Percentiles rank a stretch among this genome's conserved stretches.
phyloP scores from a whole-genome alignment of 2,797 vertebrate genomes.

The Bothrops alternatus region DNA sequence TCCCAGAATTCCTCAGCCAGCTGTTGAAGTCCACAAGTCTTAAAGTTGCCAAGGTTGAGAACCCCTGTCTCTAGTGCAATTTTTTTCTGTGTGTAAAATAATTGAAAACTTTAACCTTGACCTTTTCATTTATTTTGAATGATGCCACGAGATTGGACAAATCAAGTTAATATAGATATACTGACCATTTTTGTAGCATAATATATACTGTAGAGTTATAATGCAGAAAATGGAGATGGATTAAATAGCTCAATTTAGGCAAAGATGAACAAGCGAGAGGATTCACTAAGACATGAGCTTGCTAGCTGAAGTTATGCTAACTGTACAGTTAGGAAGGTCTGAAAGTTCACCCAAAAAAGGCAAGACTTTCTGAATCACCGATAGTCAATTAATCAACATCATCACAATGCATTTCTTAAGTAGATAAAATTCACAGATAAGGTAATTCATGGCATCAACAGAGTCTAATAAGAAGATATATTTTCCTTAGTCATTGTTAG shows the following conservation, averaged over 20 bases:
- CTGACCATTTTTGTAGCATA: not conserved
- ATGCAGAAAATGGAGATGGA: accelerated
- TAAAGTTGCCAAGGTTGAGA: too few relatives aligned
- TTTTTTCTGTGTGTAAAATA: not conserved
- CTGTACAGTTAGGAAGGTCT: not conserved
- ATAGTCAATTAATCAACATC: not conserved
- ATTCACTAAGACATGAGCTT: not conserved
- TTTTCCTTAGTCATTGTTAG: not conserved
- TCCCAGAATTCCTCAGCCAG: too few relatives aligned
- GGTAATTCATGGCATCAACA: not conserved
- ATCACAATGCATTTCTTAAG: not conserved
- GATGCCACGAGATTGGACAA: not conserved
- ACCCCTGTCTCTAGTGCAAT: not conserved
- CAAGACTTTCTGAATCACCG: constrained; percentile 2
- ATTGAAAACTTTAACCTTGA: too few relatives aligned
- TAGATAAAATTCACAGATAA: not conserved
- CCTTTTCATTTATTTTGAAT: not conserved
- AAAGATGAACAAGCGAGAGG: not conserved
- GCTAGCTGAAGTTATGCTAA: not conserved
- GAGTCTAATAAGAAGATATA: not conserved
- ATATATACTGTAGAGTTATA: not conserved
- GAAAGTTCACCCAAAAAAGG: not conserved
- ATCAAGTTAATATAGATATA: not conserved
- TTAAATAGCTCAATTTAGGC: not conserved
- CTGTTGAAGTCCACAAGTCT: too few relatives aligned